Evolutionary conservation across 1,140 invertebrate species (phyloP).

Genomic region (Brachionus calyciflorus): DNA sequence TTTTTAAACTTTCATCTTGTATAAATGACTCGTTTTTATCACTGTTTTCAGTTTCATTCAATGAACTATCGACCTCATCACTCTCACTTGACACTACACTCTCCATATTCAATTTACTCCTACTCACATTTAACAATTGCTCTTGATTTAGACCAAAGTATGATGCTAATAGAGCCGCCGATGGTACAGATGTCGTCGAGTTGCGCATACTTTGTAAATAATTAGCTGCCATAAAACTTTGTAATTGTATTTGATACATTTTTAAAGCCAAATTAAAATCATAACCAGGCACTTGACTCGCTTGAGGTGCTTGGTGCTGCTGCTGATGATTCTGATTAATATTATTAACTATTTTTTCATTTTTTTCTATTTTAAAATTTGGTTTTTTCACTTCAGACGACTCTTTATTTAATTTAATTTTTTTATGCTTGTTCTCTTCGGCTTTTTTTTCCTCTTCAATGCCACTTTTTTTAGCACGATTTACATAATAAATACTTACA

Average conservation of each 20-base stretch:
- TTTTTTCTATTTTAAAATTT: background rate
- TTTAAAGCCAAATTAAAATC: slow-evolving; percentile 32
- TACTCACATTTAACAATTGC: background rate
- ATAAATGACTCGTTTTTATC: slow-evolving; percentile 2
- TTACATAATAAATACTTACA: slow-evolving; percentile 41
- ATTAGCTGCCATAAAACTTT: slow-evolving; percentile 44
- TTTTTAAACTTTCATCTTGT: background rate
- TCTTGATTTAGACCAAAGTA: slow-evolving; percentile 20
- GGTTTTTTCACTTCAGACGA: background rate
- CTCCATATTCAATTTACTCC: background rate
- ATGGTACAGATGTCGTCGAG: no score
- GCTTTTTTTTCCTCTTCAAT: background rate
- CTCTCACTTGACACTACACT: background rate
- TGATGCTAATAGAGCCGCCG: background rate
- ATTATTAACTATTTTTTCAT: background rate
- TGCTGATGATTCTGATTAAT: background rate
- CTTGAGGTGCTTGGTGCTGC: background rate
- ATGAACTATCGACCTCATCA: background rate
- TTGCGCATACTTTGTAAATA: slow-evolving; percentile 12
- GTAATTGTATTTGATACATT: slow-evolving; percentile 46
- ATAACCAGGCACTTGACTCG: background rate
- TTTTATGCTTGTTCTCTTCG: background rate
- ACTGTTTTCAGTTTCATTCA: slow-evolving; percentile 33
- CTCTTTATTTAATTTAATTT: background rate
- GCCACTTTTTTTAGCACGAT: slow-evolving; percentile 27